These are phyloP conservation scores for Glyphotaelius pellucidus DNA, from an alignment of 2,888 invertebrate genomes.

Conservation along the genomic window DNA sequence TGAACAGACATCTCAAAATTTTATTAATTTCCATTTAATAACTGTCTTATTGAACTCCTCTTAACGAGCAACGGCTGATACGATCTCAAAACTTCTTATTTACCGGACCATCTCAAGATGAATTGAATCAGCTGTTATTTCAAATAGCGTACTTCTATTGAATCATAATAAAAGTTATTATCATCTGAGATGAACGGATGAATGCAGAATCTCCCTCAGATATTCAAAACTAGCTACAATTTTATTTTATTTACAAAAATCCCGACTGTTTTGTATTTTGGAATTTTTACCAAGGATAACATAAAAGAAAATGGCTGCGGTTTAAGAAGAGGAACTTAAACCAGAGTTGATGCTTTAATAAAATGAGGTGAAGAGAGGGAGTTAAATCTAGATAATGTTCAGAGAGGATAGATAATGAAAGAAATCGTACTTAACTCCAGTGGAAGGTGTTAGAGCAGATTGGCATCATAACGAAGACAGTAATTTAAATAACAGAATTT, in stretches of 20 bases:
- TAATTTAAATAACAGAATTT: no score
- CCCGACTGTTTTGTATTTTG: neutral
- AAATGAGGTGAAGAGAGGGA: conserved; percentile 46
- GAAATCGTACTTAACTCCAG: neutral
- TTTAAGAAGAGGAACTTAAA: conserved; percentile 3
- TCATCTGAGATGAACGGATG: neutral
- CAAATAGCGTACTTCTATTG: neutral
- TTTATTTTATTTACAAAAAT: conserved; percentile 19
- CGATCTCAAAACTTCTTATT: neutral
- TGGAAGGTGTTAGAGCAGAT: neutral
- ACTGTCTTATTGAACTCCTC: neutral
- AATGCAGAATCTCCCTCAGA: neutral
- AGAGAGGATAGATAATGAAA: conserved; percentile 23
- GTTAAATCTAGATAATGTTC: conserved; percentile 25
- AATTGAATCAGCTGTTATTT: neutral
- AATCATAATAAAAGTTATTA: neutral
- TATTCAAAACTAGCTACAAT: neutral
- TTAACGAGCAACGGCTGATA: neutral
- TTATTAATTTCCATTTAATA: neutral
- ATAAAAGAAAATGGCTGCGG: conserved; percentile 10
- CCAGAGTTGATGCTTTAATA: conserved; percentile 7
- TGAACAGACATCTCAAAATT: neutral
- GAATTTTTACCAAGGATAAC: neutral
- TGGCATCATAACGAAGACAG: neutral
- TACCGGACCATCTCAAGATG: neutral